These are phyloP conservation scores for Mya arenaria DNA, from an alignment of 1,140 invertebrate genomes.

Conservation along the genomic window DNA sequence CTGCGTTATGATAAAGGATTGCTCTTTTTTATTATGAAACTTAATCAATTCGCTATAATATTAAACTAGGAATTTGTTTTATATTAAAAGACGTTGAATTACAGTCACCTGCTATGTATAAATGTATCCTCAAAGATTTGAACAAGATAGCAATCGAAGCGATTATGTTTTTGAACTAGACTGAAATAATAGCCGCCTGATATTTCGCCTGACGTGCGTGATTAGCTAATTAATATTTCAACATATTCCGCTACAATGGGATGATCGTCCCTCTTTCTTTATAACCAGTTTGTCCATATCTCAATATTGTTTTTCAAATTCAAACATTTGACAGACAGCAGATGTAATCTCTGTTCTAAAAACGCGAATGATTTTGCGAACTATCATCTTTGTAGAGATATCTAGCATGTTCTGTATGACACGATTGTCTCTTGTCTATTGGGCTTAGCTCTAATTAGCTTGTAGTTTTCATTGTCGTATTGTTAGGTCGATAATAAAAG, in stretches of 20 bases:
- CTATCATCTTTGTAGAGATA: not conserved
- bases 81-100: no score
- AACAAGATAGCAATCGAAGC: no score
- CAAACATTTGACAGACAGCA: not conserved
- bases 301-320: not conserved
- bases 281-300: not conserved
- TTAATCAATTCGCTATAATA: no score
- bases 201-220: constrained; percentile 35
- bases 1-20: no score
- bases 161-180: not conserved
- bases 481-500: not conserved
- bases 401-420: not conserved
- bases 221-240: constrained; percentile 47
- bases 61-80: no score
- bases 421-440: not conserved
- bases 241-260: constrained; percentile 34
- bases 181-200: constrained; percentile 31
- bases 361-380: not conserved
- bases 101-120: no score
- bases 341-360: not conserved
- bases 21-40: no score
- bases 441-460: not conserved
- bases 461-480: not conserved
- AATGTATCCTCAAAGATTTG: no score
- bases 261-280: not conserved